Conservation (phyloP, 2,113 vertebrate species). For the Penelope pileata region DNA sequence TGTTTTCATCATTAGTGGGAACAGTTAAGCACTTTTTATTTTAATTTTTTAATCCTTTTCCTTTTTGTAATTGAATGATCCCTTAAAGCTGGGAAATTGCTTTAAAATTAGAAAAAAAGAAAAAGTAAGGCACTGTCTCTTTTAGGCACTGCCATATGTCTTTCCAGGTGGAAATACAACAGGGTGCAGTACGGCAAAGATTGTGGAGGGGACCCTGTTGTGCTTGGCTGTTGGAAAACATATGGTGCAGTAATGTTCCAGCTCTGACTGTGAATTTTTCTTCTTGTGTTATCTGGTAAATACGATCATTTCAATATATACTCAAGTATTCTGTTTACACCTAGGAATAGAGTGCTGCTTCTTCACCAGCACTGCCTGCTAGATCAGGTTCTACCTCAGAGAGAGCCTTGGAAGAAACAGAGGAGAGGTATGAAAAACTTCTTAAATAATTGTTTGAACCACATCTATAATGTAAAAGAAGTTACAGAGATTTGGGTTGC, state of each 20-base stretch:
- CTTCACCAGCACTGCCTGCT: background rate
- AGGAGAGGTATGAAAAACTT: background rate
- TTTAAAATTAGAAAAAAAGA: background rate
- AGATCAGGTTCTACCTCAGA: background rate
- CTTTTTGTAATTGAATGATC: conserved; percentile 13
- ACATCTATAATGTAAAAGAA: background rate
- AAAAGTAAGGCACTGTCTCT: background rate
- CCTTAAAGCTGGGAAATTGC: background rate
- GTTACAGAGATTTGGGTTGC: background rate
- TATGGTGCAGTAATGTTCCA: conserved; percentile 28
- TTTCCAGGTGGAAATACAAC: conserved; percentile 63
- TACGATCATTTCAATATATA: background rate
- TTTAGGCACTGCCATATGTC: conserved; percentile 43
- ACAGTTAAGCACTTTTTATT: background rate
- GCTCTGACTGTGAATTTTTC: conserved; percentile 31
- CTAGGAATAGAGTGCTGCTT: background rate
- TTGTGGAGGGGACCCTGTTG: background rate
- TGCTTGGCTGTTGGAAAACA: conserved; percentile 10
- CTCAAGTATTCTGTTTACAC: background rate
- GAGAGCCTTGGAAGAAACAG: background rate
- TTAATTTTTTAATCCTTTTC: background rate
- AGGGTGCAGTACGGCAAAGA: conserved; percentile 16
- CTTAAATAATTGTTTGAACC: background rate
- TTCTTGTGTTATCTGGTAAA: background rate
- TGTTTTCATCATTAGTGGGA: background rate